Base-by-base conservation (phyloP, 1,140 invertebrate species). In the Littorina saxatilis region DNA sequence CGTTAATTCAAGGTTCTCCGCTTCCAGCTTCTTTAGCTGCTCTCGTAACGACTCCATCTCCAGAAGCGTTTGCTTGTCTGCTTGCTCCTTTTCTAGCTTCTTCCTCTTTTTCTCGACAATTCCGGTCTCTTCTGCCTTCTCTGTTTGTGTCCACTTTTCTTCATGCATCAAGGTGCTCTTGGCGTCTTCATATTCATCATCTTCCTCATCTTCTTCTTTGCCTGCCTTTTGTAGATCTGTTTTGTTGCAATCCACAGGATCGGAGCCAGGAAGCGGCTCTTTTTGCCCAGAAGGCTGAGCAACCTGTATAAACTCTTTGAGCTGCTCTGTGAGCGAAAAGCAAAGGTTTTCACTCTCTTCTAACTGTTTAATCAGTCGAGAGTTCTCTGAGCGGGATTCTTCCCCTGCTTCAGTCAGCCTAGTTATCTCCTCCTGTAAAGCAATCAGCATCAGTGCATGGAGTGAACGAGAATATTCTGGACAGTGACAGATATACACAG, bases 391-490 rank as follows among this genome's bases (percentile, higher is more conserved):
- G 32, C 72, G 50, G 17, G 82, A 40, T 58, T 86, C 80, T 29
- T 73, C 75, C 43, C 79, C 78, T 29, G 74, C 37, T 32, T 27
- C 9, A 29, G 61, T 68, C 43, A 83, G 66, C 23, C 58, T 47
- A 58, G 76, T 52, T 50, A 85, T 55, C 63, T 85, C 81, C 50
- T 80, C 79, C 84, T 85, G 84, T 55, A 85, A 81, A 43, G 20
- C 23, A 20, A 79, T 23, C 63, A 66, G 11, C 61, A 40, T 20
- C 40, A 72, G 20, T 3, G 50, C 23, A 74, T 5, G 47, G n/a
- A 61, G 32, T 81, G 37, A 73, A 55, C 50, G 74, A 58, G 1
- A 55, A 61, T 23, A 17, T 47, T n/a, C n/a, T n/a, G n/a, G n/a
- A n/a, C n/a, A n/a, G n/a, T n/a, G n/a, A n/a, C n/a, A n/a, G n/a